Evolutionary conservation across 2,797 vertebrate genomes (phyloP), one percentile per base, ranked within the genome.

Genomic region (Microtus californicus): DNA sequence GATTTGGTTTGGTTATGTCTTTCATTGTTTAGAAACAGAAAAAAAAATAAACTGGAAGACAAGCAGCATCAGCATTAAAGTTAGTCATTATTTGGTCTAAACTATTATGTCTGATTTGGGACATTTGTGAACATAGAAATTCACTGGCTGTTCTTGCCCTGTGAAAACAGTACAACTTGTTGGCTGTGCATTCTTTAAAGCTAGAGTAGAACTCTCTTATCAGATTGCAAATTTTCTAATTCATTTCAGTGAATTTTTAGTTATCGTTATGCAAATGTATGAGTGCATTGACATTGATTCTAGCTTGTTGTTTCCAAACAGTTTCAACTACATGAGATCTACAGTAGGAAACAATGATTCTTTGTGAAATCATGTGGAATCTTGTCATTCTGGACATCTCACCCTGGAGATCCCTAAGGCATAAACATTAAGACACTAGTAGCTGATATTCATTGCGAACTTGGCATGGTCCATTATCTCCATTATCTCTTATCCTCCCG

Each of bases 81-180:
- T 67, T 67, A 7, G 29, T 67, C 31, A 59, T 25, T 63, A 10
- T 92, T 74, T 95, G 54, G 14, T 93, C 63, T 95, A 45, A 95
- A 89, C 11, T n/a, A 73, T 79, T 73, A 65, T 25, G 61, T 90
- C 17, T 85, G 6, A 85, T 79, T 94, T 73, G 34, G 8, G 3
- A 43, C 71, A 73, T 95, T 76, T 13, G 63, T 73, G 79, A 95
- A 89, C 61, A 51, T 51, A 43, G 63, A 80, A 81, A 88, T 17
- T 77, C 40, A 73, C 9, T 1, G 40, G 82, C 61, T 43, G 0
- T 69, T 87, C 34, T 91, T 73, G 4, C 67, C 88, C 90, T 77
- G 31, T 54, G 40, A 77, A 90, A 89, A 82, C n/a, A 51, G 51
- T 59, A 40, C 45, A 48, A 4, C 61, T 27, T 81, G 43, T 65